These are phyloP conservation scores for Lasius fuliginosus DNA, from an alignment of 2,888 invertebrate species.

Conservation along the genomic window DNA sequence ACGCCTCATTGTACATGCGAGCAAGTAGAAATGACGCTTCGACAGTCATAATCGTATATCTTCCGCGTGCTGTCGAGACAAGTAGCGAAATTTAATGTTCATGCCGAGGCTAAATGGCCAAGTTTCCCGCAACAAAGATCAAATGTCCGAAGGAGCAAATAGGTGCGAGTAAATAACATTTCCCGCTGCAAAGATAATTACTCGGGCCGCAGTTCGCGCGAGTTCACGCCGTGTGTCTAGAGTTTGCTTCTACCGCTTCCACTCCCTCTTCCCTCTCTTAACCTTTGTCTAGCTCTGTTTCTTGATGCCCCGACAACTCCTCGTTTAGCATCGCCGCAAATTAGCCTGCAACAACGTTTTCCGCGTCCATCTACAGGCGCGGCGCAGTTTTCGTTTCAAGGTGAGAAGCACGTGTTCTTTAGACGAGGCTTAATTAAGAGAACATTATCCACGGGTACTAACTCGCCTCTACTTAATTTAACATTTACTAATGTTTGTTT, in stretches of 20 bases:
- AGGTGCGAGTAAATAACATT: constrained; percentile 65
- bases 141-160: constrained; percentile 32
- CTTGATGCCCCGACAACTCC: constrained; percentile 42
- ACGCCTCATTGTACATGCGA: not conserved
- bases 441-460: constrained; percentile 4
- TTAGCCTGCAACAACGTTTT: constrained; percentile 48
- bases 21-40: constrained; percentile 12
- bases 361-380: constrained; percentile 43
- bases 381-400: constrained; percentile 30
- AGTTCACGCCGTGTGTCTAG: constrained; percentile 31
- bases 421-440: constrained; percentile 41
- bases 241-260: constrained; percentile 41
- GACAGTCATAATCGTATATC: not conserved
- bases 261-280: constrained; percentile 1
- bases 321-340: constrained; percentile 53
- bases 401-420: constrained; percentile 28
- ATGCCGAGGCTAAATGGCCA: constrained; percentile 34
- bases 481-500: constrained; percentile 16
- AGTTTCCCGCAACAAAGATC: constrained; percentile 40
- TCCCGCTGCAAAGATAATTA: constrained; percentile 65
- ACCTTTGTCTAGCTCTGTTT: constrained; percentile 42
- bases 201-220: constrained; percentile 39
- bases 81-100: constrained; percentile 14
- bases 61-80: not conserved
- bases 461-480: constrained; percentile 17